phyloP scores from a whole-genome alignment of 2,113 vertebrate species.

The Microcebus jonahi region DNA sequence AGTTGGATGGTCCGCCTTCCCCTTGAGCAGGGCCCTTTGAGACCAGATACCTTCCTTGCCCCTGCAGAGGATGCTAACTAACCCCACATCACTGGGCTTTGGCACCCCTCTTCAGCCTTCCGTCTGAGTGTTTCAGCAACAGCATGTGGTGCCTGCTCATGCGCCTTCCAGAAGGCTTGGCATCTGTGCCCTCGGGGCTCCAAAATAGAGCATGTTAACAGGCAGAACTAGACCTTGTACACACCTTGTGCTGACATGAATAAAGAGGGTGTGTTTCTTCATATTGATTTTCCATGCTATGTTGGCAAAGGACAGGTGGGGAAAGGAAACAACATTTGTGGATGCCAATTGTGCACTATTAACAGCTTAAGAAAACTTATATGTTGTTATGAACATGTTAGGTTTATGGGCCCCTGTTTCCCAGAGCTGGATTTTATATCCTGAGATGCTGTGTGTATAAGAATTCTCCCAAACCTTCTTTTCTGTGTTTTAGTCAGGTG shows the following conservation, averaged over 20 bases:
- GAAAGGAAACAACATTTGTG: neutral
- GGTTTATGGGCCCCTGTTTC: neutral
- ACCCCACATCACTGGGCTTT: neutral
- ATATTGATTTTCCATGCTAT: neutral
- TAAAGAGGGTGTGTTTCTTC: neutral
- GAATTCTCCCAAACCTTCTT: neutral
- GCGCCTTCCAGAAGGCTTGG: neutral
- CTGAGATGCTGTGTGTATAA: neutral
- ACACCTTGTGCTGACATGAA: neutral
- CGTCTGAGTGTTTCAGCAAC: neutral
- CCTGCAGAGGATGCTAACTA: neutral
- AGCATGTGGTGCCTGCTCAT: neutral
- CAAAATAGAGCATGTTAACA: neutral
- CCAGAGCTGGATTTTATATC: neutral
- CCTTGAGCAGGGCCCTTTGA: neutral
- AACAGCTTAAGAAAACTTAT: neutral
- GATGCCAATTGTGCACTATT: neutral
- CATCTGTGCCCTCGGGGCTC: neutral
- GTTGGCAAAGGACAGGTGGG: neutral
- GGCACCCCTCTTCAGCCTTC: neutral
- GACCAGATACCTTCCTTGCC: neutral
- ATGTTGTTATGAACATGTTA: neutral
- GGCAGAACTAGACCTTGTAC: neutral
- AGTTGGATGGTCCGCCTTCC: neutral
- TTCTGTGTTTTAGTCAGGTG: neutral